These are phyloP conservation scores for Trichogramma dendrolimi DNA, from an alignment of 2,888 invertebrate species.

Conservation along the genomic window DNA sequence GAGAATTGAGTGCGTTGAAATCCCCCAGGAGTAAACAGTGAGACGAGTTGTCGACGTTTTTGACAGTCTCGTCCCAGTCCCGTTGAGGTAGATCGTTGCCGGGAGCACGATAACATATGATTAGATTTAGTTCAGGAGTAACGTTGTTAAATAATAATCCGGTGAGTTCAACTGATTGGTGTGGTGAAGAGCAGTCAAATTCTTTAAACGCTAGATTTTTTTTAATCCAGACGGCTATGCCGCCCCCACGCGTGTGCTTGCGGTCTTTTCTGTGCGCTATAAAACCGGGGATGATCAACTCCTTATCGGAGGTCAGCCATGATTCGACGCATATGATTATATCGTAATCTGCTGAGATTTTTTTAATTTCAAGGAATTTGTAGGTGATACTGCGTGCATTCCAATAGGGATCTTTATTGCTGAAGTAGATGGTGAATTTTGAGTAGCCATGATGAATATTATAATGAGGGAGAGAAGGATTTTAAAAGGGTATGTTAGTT, in stretches of 20 bases:
- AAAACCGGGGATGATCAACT: constrained; percentile 7
- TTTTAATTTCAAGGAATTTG: background rate
- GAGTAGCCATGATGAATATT: too few relatives aligned
- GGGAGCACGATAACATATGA: constrained; percentile 8
- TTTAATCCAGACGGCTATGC: constrained; percentile 2
- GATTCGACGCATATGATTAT: constrained; percentile 15
- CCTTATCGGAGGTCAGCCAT: constrained; percentile 5
- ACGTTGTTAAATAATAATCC: constrained; percentile 4
- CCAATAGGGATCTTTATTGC: constrained; percentile 6
- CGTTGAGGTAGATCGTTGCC: background rate
- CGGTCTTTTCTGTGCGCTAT: constrained; percentile 4
- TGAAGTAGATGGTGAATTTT: too few relatives aligned
- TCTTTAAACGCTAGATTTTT: constrained; percentile 4
- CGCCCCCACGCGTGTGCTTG: constrained; percentile 6
- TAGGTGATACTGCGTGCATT: constrained; percentile 5
- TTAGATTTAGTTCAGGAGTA: background rate
- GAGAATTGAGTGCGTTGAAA: constrained; percentile 1
- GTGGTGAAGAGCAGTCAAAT: background rate
- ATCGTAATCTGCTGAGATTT: background rate
- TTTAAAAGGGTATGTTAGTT: too few relatives aligned
- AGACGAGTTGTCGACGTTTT: background rate
- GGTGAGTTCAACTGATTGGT: background rate
- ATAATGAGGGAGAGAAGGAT: too few relatives aligned
- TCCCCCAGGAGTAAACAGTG: constrained; percentile 1
- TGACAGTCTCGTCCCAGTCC: constrained; percentile 1